These are phyloP conservation scores for Carabus problematicus DNA, from an alignment of 2,888 invertebrate species.

Conservation along the genomic window DNA sequence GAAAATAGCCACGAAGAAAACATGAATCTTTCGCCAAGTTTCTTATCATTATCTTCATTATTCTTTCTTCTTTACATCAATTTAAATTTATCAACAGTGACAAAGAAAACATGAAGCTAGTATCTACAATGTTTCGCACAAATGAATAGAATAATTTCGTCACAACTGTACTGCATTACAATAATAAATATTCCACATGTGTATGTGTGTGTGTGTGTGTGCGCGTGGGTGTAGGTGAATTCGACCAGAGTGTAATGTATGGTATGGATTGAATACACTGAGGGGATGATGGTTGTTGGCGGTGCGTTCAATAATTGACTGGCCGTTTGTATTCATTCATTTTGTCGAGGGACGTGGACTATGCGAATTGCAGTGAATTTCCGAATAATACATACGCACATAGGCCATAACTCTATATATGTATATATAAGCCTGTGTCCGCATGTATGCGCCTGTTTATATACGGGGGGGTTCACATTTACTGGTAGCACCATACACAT, in stretches of 20 bases:
- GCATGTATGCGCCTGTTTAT: neutral
- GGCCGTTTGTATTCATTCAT: conserved; percentile 44
- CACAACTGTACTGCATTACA: conserved; percentile 44
- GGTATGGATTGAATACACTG: neutral
- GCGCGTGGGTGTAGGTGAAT: conserved; percentile 45
- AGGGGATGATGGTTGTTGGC: neutral
- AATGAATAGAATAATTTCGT: too few relatives aligned
- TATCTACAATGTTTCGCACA: too few relatives aligned
- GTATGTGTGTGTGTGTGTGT: conserved; percentile 2
- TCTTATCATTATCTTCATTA: too few relatives aligned
- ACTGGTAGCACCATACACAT: conserved; percentile 5
- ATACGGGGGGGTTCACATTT: too few relatives aligned
- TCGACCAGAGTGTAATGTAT: conserved; percentile 24
- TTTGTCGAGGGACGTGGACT: conserved; percentile 45
- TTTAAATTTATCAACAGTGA: too few relatives aligned
- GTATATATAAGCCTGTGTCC: neutral
- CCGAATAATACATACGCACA: conserved; percentile 42
- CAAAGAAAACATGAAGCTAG: too few relatives aligned
- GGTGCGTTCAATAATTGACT: conserved; percentile 19
- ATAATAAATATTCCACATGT: conserved; percentile 47
- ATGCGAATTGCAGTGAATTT: conserved; percentile 47
- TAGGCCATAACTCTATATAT: conserved; percentile 15
- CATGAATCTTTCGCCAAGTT: too few relatives aligned
- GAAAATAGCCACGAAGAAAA: too few relatives aligned
- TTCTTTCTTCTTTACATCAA: too few relatives aligned